Base-by-base conservation (phyloP, 2,113 vertebrate species). In the Proteles cristata region DNA sequence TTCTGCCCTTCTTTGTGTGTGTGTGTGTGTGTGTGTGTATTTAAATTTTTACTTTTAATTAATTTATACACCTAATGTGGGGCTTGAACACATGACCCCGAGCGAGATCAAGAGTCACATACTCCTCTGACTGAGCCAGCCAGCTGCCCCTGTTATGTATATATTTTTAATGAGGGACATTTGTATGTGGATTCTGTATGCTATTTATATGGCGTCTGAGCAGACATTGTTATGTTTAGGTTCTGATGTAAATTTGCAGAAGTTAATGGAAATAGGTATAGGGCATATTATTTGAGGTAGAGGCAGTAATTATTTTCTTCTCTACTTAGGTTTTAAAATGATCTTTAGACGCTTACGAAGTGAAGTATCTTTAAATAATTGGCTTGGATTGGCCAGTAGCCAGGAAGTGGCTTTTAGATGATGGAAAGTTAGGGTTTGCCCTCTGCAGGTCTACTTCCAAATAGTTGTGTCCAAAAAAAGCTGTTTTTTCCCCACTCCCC, bases 361-460 rank as follows among this genome's bases (percentile, higher is more conserved):
- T 69, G 25, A 95, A 63, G 48, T 87, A 63, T 85, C 71, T 81
- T 89, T 43, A 77, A 77, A 33, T 89, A 86, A 93, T 71, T 91
- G 93, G 92, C 89, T 76, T 85, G 88, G 84, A 53, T 88, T 77
- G 93, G 43, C 88, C 90, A 93, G 66, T 94, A 94, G 83, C 88
- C 93, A 92, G 88, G 83, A 96, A 93, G 86, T 93, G 94, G 92
- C 96, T 94, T 96, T 97, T 91, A 80, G 97, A 88, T 96, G 84
- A 79, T 96, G 96, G 94, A 77, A 97, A 96, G 79, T 55, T 95
- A 93, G 83, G 83, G 50, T 94, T 94, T 81, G 69, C 95, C 97
- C 95, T 97, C 93, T 97, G 95, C 85, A 11, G 90, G 81, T 97
- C 94, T 98, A 76, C 93, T 96, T 96, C 79, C 94, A 95, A 88